Conservation (phyloP, 64 coral and sea anemone species). For the Stichodactyla mertensii region DNA sequence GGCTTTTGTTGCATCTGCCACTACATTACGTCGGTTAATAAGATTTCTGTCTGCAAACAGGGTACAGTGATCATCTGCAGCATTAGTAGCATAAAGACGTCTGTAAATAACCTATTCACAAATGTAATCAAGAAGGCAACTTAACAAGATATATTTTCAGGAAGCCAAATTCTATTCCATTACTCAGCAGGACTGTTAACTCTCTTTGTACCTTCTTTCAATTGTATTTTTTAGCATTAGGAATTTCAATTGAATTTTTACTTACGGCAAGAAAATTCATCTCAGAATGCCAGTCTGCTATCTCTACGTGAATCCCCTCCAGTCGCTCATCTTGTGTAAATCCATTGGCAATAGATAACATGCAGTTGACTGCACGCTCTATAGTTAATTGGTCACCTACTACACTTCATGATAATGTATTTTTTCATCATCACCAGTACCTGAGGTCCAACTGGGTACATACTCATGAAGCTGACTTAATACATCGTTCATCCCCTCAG, state of each 20-base stretch:
- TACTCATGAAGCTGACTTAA: conserved; percentile 23
- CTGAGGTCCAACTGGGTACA: neutral
- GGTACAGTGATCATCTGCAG: conserved; percentile 20
- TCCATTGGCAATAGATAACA: conserved; percentile 29
- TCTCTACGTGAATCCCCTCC: neutral
- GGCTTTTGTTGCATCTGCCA: conserved; percentile 21
- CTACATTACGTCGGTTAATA: conserved; percentile 52
- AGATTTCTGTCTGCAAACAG: conserved; percentile 37
- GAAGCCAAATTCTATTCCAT: no score
- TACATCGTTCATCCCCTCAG: conserved; percentile 5
- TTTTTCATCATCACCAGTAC: no score
- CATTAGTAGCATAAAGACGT: conserved; percentile 13
- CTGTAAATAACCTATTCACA: conserved; percentile 40
- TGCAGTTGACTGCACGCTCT: conserved; percentile 33
- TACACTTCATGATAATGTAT: neutral
- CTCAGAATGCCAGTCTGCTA: neutral
- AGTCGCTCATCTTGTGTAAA: neutral
- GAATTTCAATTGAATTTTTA: neutral
- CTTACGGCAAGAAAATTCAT: neutral
- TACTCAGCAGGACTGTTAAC: no score
- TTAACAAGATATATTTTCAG: no score
- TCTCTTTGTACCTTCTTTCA: no score
- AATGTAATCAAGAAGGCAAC: no score
- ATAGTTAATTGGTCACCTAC: conserved; percentile 29
- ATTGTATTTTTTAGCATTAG: no score